Base-by-base conservation (phyloP, 1,140 invertebrate species). In the Schmidtea mediterranea region DNA sequence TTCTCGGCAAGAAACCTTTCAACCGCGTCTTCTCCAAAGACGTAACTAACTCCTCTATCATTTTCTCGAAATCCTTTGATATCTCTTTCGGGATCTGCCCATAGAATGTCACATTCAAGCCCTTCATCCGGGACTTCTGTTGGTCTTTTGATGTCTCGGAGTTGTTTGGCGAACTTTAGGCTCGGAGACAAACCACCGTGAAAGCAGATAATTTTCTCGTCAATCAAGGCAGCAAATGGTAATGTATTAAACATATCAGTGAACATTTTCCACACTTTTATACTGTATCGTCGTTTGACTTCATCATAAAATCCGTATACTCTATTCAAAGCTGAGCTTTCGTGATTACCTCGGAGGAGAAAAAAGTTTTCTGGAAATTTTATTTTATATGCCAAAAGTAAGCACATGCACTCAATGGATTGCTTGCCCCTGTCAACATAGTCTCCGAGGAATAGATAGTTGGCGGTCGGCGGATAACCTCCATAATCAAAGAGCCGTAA, bases 401-500 rank as follows among this genome's bases (percentile, higher is more conserved):
- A 37, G 54, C 65, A 66, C 39, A 68, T 68, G 2, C 63, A 64
- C 55, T 74, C 73, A 22, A 74, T 56, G 43, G 70, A 72, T 56
- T 73, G 71, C 52, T 73, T 71, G 36, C 73, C 73, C 57, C 73
- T 59, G 59, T 71, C 69, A 19, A 71, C 69, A 57, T 71, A 71
- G 55, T 71, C 69, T 16, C 66, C 66, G 1, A 56, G 46, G 50
- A 67, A 66, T 19, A 69, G 49, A 50, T 69, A 69, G 53, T 63
- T 67, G 64, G 90, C 97, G 64, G 78, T 78, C 58, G 86, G 79
- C 58, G 90, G 90, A 51, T 60, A 65, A 8, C 64, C 64, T 36
- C 63, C 66, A 45, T 63, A 58, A 23, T 60, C 49, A 13, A 67
- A 53, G n/a, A 68, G 55, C 55, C 69, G 62, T 5, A 68, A 51